These are phyloP conservation scores for Catonia carolina DNA, from an alignment of 2,888 invertebrate species.

Conservation along the genomic window DNA sequence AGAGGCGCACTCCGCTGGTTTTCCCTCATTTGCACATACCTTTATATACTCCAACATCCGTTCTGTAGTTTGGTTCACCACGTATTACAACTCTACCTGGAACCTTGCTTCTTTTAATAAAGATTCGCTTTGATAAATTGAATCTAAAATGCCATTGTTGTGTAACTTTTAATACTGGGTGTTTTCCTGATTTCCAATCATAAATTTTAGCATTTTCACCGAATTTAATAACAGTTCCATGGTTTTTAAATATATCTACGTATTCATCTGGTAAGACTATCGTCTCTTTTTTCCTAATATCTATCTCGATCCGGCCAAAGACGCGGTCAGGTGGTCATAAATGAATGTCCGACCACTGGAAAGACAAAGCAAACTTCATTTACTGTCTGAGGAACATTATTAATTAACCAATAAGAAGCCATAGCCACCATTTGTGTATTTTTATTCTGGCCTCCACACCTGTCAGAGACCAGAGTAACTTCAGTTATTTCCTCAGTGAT, in stretches of 20 bases:
- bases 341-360: constrained; percentile 26
- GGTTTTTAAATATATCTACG: constrained; percentile 22
- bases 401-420: constrained; percentile 14
- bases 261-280: constrained; percentile 27
- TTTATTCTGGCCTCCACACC: constrained; percentile 23
- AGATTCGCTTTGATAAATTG: constrained; percentile 12
- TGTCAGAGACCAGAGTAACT: constrained; percentile 17
- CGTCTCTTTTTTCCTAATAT: constrained; percentile 26
- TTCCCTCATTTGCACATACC: too few species aligned
- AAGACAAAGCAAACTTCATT: constrained; percentile 11
- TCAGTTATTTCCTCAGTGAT: background rate
- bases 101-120: background rate
- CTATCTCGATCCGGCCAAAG: constrained; percentile 28
- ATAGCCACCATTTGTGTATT: constrained; percentile 16
- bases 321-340: constrained; percentile 29
- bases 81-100: background rate
- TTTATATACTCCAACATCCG: background rate
- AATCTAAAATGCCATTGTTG: constrained; percentile 16
- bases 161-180: background rate
- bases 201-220: constrained; percentile 23
- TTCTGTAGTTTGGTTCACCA: background rate
- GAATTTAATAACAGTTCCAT: constrained; percentile 19
- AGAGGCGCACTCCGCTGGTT: too few species aligned
- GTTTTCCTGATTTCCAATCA: constrained; percentile 27
- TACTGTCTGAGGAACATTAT: background rate